Conservation (phyloP, 2,888 invertebrate genomes). For the Troides oblongomaculatus region DNA sequence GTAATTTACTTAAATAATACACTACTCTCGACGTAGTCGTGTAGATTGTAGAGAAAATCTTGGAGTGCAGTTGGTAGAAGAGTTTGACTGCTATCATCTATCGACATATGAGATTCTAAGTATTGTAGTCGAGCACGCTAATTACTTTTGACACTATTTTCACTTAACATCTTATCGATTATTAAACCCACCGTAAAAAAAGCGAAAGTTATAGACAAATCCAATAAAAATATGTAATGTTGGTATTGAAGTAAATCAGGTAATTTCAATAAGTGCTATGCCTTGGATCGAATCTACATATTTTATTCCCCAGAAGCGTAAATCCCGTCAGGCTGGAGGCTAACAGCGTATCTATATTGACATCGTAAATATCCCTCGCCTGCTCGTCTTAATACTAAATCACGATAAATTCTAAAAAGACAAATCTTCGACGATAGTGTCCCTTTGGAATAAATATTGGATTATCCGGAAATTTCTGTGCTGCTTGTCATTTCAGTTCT, state of each 20-base stretch:
- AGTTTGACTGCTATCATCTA: too few species aligned
- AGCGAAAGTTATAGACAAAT: conserved; percentile 27
- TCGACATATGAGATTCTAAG: too few species aligned
- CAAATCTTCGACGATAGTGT: conserved; percentile 21
- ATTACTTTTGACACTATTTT: too few species aligned
- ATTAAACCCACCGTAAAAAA: too few species aligned
- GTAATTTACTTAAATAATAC: too few species aligned
- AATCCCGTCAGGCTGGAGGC: conserved; percentile 51
- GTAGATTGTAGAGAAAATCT: too few species aligned
- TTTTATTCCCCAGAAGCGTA: conserved; percentile 63
- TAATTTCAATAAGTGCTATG: conserved; percentile 76
- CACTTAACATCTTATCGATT: too few species aligned
- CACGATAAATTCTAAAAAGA: conserved; percentile 42
- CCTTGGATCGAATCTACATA: conserved; percentile 68
- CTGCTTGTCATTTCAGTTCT: too few species aligned
- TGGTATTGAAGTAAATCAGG: conserved; percentile 73
- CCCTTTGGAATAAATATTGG: background rate
- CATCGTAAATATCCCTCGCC: conserved; percentile 62
- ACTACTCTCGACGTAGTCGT: too few species aligned
- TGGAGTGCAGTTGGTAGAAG: too few species aligned
- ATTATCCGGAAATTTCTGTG: too few species aligned
- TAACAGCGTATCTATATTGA: conserved; percentile 57
- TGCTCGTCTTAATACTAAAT: conserved; percentile 45
- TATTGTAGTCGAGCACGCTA: too few species aligned
- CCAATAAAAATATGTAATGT: conserved; percentile 42